phyloP scores from a whole-genome alignment of 2,888 invertebrate genomes.

The Callimorpha dominula region DNA sequence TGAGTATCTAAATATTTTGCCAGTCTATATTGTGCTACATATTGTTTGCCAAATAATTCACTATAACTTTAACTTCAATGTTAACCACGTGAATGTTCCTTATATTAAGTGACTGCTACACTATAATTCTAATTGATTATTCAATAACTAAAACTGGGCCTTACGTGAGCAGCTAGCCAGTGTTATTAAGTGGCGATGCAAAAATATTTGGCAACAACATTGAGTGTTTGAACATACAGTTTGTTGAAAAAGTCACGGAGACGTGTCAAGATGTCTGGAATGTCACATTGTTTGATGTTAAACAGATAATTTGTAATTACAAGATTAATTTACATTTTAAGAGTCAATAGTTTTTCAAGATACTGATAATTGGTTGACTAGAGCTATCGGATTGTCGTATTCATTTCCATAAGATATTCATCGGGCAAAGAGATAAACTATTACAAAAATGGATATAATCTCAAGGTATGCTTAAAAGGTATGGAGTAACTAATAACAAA shows the following conservation, averaged over 20 bases:
- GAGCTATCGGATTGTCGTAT: slow-evolving; percentile 33
- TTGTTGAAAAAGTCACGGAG: slow-evolving; percentile 70
- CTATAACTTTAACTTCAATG: slow-evolving; percentile 1
- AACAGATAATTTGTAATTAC: slow-evolving; percentile 55
- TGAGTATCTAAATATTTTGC: background rate
- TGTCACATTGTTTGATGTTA: slow-evolving; percentile 63
- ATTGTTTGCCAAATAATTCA: background rate
- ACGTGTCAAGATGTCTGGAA: slow-evolving; percentile 72
- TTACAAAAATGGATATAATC: slow-evolving; percentile 33
- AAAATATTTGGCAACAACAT: slow-evolving; percentile 57
- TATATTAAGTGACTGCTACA: background rate
- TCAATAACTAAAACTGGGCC: slow-evolving; percentile 40
- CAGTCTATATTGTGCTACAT: background rate
- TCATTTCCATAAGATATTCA: slow-evolving; percentile 5
- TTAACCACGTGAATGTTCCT: slow-evolving; percentile 3
- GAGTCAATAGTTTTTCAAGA: slow-evolving; percentile 37
- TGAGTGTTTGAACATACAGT: slow-evolving; percentile 69
- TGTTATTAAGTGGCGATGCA: slow-evolving; percentile 43
- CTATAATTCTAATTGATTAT: slow-evolving; percentile 12
- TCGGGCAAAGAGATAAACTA: slow-evolving; percentile 21
- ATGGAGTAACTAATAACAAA: background rate
- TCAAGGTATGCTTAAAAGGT: slow-evolving; percentile 19
- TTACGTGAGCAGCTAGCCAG: slow-evolving; percentile 38
- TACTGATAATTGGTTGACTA: slow-evolving; percentile 38
- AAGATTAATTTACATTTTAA: slow-evolving; percentile 57